Evolutionary conservation across 2,797 vertebrate species (phyloP), one percentile per base, ranked within the genome.

Genomic region (Gila robusta): DNA sequence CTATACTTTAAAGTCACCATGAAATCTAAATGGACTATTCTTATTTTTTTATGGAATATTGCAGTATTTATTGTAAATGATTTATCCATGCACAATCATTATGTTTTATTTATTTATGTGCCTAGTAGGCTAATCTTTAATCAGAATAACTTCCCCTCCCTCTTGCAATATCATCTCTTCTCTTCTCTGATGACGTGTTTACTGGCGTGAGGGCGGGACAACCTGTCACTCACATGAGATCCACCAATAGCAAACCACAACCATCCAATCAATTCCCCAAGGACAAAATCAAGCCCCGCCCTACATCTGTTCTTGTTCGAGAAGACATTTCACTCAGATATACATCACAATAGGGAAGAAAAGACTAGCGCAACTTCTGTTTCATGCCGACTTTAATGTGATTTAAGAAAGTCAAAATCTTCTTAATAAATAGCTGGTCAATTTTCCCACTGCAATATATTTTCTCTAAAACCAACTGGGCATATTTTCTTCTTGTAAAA

Each of bases 401-500:
- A 26, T 66, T 23, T 8, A 79, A 14, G 21, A 16, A 23, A 74
- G n/a, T 14, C 26, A 26, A 59, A 44, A 59, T 84, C 1, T 26
- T 67, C 8, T 66, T 66, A 2, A n/a, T 47, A 70, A 77, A 77
- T 7, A 81, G 44, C 26, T 12, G 12, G 35, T 21, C 28, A 41
- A n/a, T 56, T 52, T 17, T 16, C 1, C 12, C 3, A 26, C 28
- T 5, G 37, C 19, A 62, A 59, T 82, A 44, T 44, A 37, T 49
- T 35, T 52, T 66, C 23, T 12, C 37, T 52, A 44, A 59, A 81
- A 47, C 62, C 62, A 69, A 39, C 76, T 26, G 26, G 37, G 32
- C 32, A 59, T 32, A 23, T 73, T 73, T 77, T 81, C 54, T 21
- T 47, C 44, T n/a, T 44, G 44, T 64, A 71, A 85, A 86, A 76